Percentiles rank a stretch among this genome's conserved stretches.
These are phyloP conservation scores for Apeira syringaria DNA, from an alignment of 2,888 invertebrate species.

Conservation along the genomic window DNA sequence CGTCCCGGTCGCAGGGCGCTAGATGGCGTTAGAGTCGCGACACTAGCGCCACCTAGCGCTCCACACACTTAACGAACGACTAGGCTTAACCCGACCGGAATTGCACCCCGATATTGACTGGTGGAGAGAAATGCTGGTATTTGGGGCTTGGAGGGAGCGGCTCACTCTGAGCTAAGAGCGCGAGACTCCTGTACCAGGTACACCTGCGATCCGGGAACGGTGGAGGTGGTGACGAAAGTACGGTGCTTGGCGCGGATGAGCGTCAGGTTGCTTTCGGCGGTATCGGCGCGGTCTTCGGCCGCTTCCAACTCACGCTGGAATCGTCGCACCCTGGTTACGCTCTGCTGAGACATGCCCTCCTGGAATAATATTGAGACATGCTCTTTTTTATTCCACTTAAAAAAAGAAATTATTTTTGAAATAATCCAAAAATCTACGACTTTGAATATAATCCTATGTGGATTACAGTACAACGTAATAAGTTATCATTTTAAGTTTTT, in stretches of 20 bases:
- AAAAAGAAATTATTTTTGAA: no score
- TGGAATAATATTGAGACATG: no score
- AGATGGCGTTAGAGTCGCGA: conserved; percentile 43
- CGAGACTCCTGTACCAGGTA: conserved; percentile 95
- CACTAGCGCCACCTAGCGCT: conserved; percentile 52
- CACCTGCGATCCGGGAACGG: conserved; percentile 95
- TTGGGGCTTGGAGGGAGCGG: conserved; percentile 49
- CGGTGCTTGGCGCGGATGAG: conserved; percentile 99
- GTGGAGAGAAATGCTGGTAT: conserved; percentile 73
- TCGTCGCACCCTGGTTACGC: conserved; percentile 97
- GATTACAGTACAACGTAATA: no score
- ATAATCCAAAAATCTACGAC: no score
- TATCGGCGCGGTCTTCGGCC: conserved; percentile 98
- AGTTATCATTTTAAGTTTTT: no score
- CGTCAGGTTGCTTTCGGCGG: conserved; percentile 96
- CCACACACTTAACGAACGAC: conserved; percentile 74
- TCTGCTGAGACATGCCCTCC: conserved; percentile 96
- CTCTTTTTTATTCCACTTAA: no score
- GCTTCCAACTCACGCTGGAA: conserved; percentile 99
- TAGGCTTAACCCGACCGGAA: conserved; percentile 82
- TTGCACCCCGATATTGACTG: conserved; percentile 66
- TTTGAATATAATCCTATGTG: no score
- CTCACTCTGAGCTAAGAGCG: conserved; percentile 82
- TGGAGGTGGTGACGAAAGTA: conserved; percentile 97
- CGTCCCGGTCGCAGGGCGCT: conserved; percentile 55